Base-by-base conservation (phyloP, 2,888 invertebrate species). In the Operophtera brumata region DNA sequence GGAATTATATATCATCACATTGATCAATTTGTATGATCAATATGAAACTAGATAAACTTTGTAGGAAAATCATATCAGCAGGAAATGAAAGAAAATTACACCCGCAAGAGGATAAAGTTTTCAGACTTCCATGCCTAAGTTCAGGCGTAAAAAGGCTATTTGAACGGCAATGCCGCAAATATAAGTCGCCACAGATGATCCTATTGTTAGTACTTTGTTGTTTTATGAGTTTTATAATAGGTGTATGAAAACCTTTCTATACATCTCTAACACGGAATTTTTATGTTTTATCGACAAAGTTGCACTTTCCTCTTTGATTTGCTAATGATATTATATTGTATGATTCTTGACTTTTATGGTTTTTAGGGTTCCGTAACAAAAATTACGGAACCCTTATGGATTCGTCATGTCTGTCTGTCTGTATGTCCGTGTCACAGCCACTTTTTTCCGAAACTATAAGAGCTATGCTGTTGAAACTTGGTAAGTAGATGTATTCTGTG, bases 181-280 rank as follows among this genome's bases (percentile, higher is more conserved):
- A 52, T 59, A 44, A 36, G 45, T 49, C 48, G 34, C 49, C 36
- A 28, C 47, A 41, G 51, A 51, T 52, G 51, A 56, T 53, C 55
- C 52, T 44, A 55, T 53, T 55, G 50, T 45, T 37, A 35, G 45
- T 47, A 58, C 51, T 58, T 58, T 45, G 47, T 58, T 46, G 52
- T 48, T 59, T 57, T n/a, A 47, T 43, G 12, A 40, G 26, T 47
- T 45, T 45, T 48, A 52, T 47, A 51, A 44, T 51, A 47, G 13
- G 36, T 49, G 44, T 54, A 47, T 54, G 26, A 39, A 45, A 36
- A 13, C 6, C 30, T 37, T 35, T 6, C 35, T 35, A 3, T 28
- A 28, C 32, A 6, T 36, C 26, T 47, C 32, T 30, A 14, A 35
- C 14, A 28, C 34, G 11, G 10, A 0, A 1, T 47, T 47, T 39